Evolutionary conservation across 1,140 invertebrate genomes (phyloP).

Genomic region (Bursaphelenchus mucronatus): DNA sequence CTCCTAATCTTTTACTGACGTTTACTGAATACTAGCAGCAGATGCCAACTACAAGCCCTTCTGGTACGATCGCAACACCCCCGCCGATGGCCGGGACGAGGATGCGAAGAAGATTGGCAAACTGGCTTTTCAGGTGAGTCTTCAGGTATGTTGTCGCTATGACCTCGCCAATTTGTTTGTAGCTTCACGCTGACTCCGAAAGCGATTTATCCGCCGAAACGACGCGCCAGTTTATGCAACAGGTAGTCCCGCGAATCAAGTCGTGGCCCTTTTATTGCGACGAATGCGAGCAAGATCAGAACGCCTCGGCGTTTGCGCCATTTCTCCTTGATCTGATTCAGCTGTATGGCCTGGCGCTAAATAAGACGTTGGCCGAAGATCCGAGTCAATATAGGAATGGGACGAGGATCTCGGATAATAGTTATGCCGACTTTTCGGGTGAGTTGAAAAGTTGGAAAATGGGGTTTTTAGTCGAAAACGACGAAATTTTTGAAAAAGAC

Average conservation of each 20-base stretch:
- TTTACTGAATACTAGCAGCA: conserved; percentile 1
- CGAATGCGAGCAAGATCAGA: conserved; percentile 21
- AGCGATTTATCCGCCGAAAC: conserved; percentile 7
- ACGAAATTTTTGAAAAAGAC: no score
- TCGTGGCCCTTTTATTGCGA: conserved; percentile 43
- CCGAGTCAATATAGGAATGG: conserved; percentile 36
- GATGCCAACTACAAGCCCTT: conserved; percentile 21
- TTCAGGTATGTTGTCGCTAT: not conserved
- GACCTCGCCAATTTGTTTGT: not conserved
- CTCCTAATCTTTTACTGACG: conserved; percentile 4
- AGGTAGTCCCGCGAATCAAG: conserved; percentile 25
- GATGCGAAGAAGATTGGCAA: conserved; percentile 32
- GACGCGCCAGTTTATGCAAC: no score
- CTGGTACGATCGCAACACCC: conserved; percentile 15
- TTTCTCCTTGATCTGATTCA: conserved; percentile 41
- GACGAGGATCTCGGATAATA: conserved; percentile 28
- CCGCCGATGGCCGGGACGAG: conserved; percentile 23
- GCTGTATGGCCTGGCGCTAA: conserved; percentile 30
- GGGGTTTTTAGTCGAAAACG: no score
- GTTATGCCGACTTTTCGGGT: conserved; percentile 27
- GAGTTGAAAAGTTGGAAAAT: not conserved
- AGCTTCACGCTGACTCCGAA: no score
- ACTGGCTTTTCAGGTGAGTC: conserved; percentile 31
- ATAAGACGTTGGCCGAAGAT: conserved; percentile 24
- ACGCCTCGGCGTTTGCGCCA: conserved; percentile 31